Evolutionary conservation across 2,113 vertebrate genomes (phyloP).

Genomic region (Cyprinodon variegatus): DNA sequence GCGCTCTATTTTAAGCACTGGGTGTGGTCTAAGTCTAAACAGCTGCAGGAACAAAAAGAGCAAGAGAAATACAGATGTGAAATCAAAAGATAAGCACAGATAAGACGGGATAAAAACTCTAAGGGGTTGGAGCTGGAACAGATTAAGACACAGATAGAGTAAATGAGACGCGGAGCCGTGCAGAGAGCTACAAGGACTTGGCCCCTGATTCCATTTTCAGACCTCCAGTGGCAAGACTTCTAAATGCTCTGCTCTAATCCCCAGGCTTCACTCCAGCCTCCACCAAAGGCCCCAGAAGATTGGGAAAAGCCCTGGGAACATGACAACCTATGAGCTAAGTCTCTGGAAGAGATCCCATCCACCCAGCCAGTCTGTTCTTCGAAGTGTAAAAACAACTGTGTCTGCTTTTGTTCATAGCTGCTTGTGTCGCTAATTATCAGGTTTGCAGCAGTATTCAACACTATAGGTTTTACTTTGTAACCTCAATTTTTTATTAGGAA

Average conservation of each 20-base stretch:
- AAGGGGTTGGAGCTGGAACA: slow-evolving; percentile 12
- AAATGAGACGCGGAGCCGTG: slow-evolving; percentile 35
- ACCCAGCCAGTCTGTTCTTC: slow-evolving; percentile 23
- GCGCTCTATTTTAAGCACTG: slow-evolving; percentile 25
- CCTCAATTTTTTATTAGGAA: too few relatives aligned
- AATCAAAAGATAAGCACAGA: slow-evolving; percentile 14
- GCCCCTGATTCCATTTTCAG: slow-evolving; percentile 48
- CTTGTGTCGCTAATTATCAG: slow-evolving; percentile 14
- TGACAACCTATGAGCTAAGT: slow-evolving; percentile 62
- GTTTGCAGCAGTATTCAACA: not conserved
- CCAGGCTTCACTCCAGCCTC: slow-evolving; percentile 29
- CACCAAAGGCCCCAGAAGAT: slow-evolving; percentile 44
- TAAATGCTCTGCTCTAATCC: slow-evolving; percentile 50
- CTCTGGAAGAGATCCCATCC: slow-evolving; percentile 54
- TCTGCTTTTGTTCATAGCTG: slow-evolving; percentile 18
- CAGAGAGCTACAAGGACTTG: slow-evolving; percentile 39
- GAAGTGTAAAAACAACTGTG: slow-evolving; percentile 52
- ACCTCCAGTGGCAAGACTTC: slow-evolving; percentile 52
- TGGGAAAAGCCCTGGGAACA: slow-evolving; percentile 73
- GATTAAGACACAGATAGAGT: slow-evolving; percentile 31
- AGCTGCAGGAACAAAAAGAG: slow-evolving; percentile 45
- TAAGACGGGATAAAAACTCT: slow-evolving; percentile 15
- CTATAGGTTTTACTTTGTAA: too few relatives aligned
- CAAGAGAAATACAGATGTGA: slow-evolving; percentile 10
- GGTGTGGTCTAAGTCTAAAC: slow-evolving; percentile 29